Conservation (phyloP, 2,113 vertebrate genomes). For the Holacanthus passer region DNA sequence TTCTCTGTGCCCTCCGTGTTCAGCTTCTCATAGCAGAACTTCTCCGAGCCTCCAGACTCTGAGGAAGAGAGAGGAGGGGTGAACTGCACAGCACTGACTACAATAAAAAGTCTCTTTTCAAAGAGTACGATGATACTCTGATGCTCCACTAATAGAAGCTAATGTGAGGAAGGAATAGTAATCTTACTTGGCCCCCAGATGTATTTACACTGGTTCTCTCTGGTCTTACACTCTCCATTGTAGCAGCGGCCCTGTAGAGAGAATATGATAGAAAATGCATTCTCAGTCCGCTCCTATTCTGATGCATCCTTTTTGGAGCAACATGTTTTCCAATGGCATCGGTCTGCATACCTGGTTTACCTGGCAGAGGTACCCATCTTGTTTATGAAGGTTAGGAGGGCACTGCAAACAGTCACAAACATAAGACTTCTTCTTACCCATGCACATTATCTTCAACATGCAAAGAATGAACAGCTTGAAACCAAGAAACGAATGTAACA, state of each 20-base stretch:
- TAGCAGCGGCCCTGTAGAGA: conserved; percentile 94
- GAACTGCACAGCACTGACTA: conserved; percentile 13
- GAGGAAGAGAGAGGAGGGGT: conserved; percentile 40
- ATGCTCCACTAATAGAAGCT: background rate
- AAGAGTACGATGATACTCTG: background rate
- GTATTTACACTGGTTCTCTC: conserved; percentile 98
- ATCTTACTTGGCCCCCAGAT: conserved; percentile 97
- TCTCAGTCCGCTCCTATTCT: background rate
- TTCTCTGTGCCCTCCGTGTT: conserved; percentile 98
- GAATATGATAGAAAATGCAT: background rate
- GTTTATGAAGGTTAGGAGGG: conserved; percentile 97
- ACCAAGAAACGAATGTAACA: background rate
- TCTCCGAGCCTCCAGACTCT: conserved; percentile 95
- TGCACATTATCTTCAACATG: background rate
- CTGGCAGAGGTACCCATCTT: conserved; percentile 95
- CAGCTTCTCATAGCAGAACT: conserved; percentile 98
- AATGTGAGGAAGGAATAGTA: background rate
- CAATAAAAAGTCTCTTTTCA: background rate
- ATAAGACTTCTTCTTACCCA: conserved; percentile 19
- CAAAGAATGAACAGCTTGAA: background rate
- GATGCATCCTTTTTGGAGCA: background rate
- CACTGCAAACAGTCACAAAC: conserved; percentile 86
- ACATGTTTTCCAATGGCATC: background rate
- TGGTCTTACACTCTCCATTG: conserved; percentile 95
- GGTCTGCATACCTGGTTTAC: conserved; percentile 90